A percentile compares a stretch with the other conserved stretches of the same genome.
Evolutionary conservation across 2,888 invertebrate genomes (phyloP).

Genomic region (Lepeophtheirus nordmannii): DNA sequence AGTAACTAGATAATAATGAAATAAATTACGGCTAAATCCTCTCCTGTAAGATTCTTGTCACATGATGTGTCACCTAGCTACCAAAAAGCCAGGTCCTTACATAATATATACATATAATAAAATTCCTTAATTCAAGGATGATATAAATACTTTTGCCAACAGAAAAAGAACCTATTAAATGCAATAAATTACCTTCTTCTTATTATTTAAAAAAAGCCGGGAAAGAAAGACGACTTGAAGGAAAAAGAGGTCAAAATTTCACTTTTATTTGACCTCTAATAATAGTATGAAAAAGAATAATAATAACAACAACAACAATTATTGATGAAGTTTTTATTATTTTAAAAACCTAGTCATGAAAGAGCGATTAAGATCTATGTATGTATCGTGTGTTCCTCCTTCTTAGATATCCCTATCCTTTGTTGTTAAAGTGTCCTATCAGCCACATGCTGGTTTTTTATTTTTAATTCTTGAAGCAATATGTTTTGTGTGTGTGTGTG

Average conservation of each 20-base stretch:
- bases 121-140: no score
- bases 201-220: neutral
- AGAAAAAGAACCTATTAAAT: no score
- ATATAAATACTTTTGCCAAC: no score
- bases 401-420: neutral
- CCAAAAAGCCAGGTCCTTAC: no score
- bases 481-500: no score
- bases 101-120: no score
- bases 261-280: conserved; percentile 4
- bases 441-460: conserved; percentile 4
- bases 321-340: neutral
- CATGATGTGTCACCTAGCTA: no score
- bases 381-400: neutral
- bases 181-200: neutral
- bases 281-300: no score
- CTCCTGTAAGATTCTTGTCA: no score
- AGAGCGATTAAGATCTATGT: conserved; percentile 4
- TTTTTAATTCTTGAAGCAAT: neutral
- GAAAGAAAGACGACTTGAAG: neutral
- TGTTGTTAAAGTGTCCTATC: neutral
- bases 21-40: no score
- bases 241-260: neutral
- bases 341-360: conserved; percentile 1
- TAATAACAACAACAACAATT: no score
- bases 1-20: no score